Conservation (phyloP, 2,797 vertebrate genomes). For the Peromyscus aztecus region DNA sequence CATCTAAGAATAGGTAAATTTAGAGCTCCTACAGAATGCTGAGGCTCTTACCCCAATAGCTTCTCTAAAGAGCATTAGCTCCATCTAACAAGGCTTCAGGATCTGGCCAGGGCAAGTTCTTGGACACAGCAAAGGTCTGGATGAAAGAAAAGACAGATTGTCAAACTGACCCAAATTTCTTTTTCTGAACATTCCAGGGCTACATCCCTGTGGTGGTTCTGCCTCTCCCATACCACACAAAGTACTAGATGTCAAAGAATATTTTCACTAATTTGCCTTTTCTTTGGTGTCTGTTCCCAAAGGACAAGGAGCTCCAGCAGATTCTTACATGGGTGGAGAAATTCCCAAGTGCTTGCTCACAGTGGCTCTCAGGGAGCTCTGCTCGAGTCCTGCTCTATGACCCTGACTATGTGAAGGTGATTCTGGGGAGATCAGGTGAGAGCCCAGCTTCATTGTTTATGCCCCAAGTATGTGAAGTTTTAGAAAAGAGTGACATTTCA, state of each 20-base stretch:
- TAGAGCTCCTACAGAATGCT: background rate
- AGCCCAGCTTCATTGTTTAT: background rate
- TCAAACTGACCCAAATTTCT: background rate
- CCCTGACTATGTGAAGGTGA: conserved; percentile 65
- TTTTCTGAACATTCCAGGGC: background rate
- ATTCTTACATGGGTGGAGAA: background rate
- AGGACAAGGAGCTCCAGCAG: background rate
- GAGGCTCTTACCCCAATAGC: background rate
- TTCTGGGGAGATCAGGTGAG: conserved; percentile 68
- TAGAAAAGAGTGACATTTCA: background rate
- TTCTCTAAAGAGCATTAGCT: background rate
- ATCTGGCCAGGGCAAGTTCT: background rate
- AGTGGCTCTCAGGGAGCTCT: background rate
- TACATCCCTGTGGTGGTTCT: background rate
- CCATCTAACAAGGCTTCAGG: background rate
- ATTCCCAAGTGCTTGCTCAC: conserved; percentile 16
- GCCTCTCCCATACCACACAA: background rate
- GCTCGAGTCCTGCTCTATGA: accelerated
- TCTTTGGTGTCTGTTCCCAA: background rate
- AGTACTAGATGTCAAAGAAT: background rate
- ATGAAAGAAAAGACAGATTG: background rate
- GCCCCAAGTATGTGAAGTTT: background rate
- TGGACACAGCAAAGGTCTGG: background rate
- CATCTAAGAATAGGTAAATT: background rate
- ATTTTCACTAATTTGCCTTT: background rate